Evolutionary conservation across 53 echinoderm and acorn worm genomes (phyloP), one percentile per base, ranked within the genome.

Genomic region (Crossaster papposus): DNA sequence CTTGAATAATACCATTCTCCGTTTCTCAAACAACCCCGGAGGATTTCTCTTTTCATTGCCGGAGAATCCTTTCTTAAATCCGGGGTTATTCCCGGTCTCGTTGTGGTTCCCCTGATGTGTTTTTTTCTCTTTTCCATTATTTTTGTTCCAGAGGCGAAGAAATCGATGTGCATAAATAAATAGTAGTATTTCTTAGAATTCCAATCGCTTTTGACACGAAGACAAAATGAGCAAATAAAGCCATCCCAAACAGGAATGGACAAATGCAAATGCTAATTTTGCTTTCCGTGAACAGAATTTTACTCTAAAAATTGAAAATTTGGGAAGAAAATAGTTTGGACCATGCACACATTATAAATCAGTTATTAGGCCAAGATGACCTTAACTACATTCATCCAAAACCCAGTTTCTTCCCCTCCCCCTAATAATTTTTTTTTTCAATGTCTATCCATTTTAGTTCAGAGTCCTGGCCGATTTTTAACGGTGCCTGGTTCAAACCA

Each of bases 401-500:
- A 85, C 85, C 85, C 72, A 85, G 73, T 85, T 85, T n/a, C n/a
- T 85, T 22, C 37, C 30, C 7, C 32, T 44, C 20, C 52, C 2
- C 30, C 72, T 18, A n/a, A n/a, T n/a, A n/a, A n/a, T 31, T 85
- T 73, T 15, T 85, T 53, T 5, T 9, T 9, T 50, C 28, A 8
- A 54, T 51, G 51, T 72, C 73, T 31, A 73, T 52, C 33, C 75
- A 74, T n/a, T n/a, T n/a, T n/a, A n/a, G 12, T 4, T 2, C 34
- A 74, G 54, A 73, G 85, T 85, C 85, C 72, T 85, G 85, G 72
- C 85, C 85, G n/a, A 85, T n/a, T 83, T 30, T 73, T 14, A 20
- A 36, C 82, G 36, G 32, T 44, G 70, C 50, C 68, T 72, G 33
- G 51, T 30, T 53, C 15, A 12, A 20, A 68, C 68, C 78, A 78